Percentiles rank a stretch among this genome's conserved stretches.
These are phyloP conservation scores for Sycobia sp. DNA, from an alignment of 1,140 invertebrate species.

Conservation along the genomic window DNA sequence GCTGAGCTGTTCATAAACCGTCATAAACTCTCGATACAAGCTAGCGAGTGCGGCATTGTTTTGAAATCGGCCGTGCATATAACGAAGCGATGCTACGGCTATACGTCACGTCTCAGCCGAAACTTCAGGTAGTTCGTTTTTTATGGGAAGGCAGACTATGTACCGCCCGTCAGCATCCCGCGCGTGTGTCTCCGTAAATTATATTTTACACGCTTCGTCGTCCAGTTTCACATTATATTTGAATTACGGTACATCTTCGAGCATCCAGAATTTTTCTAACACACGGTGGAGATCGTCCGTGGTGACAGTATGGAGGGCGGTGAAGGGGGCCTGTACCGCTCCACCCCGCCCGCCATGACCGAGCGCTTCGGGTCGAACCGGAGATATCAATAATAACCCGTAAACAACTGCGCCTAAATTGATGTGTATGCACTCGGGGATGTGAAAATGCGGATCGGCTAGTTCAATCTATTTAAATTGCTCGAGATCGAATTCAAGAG, in stretches of 20 bases:
- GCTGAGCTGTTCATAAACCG: too few species aligned
- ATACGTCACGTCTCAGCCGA: background rate
- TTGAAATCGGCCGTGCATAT: background rate
- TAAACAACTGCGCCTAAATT: slow-evolving; percentile 33
- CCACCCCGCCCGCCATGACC: too few species aligned
- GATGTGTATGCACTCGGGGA: slow-evolving; percentile 16
- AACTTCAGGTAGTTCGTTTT: background rate
- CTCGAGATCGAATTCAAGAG: too few species aligned
- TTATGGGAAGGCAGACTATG: slow-evolving; percentile 9
- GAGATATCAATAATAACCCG: slow-evolving; percentile 6
- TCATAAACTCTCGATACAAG: slow-evolving; percentile 15
- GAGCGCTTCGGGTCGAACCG: too few species aligned
- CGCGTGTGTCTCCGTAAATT: slow-evolving; percentile 6
- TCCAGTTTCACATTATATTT: too few species aligned
- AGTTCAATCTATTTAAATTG: background rate
- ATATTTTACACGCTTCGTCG: too few species aligned
- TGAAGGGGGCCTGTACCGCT: too few species aligned
- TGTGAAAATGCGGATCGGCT: slow-evolving; percentile 28
- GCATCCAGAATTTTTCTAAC: too few species aligned
- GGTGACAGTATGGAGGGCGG: too few species aligned
- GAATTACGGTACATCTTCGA: too few species aligned
- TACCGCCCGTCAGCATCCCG: background rate
- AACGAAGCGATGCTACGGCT: background rate
- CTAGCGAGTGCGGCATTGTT: background rate
- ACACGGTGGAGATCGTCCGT: too few species aligned